phyloP scores from a whole-genome alignment of 1,140 invertebrate genomes.

The Drosophila ananassae region DNA sequence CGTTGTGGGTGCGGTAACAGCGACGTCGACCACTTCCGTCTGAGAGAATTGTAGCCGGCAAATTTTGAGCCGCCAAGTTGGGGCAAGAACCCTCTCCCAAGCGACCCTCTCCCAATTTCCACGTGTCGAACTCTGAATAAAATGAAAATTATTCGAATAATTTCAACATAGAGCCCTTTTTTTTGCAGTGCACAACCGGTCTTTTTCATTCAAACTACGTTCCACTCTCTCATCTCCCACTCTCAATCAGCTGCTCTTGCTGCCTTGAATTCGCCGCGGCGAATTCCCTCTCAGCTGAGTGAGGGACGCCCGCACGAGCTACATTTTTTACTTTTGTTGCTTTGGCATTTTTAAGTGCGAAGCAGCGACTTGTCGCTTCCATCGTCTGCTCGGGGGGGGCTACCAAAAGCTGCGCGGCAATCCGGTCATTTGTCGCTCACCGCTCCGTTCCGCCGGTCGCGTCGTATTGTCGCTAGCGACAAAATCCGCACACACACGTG shows the following conservation, averaged over 20 bases:
- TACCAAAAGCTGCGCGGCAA: slow-evolving; percentile 1
- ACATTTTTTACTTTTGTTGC: slow-evolving; percentile 6
- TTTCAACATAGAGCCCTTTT: neutral
- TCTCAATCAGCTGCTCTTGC: slow-evolving; percentile 56
- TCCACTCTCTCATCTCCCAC: slow-evolving; percentile 56
- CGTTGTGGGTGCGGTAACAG: slow-evolving; percentile 59
- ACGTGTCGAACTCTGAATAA: no score
- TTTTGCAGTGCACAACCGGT: neutral
- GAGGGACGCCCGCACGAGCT: neutral
- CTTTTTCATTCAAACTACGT: slow-evolving; percentile 17
- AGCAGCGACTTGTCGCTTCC: no score
- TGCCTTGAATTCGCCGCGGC: slow-evolving; percentile 54
- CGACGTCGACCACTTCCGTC: slow-evolving; percentile 58
- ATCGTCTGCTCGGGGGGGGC: no score
- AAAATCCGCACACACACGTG: slow-evolving; percentile 16
- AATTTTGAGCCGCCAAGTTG: slow-evolving; percentile 13
- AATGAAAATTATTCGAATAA: no score
- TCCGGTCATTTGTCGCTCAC: slow-evolving; percentile 59
- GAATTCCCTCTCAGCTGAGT: neutral
- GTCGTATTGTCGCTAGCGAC: slow-evolving; percentile 18
- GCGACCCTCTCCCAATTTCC: no score
- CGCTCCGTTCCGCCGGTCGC: slow-evolving; percentile 58
- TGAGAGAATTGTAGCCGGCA: slow-evolving; percentile 59
- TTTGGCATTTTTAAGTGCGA: neutral
- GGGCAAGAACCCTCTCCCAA: slow-evolving; percentile 16